Evolutionary conservation across 2,888 invertebrate genomes (phyloP), one percentile per base, ranked within the genome.

Genomic region (Tyria jacobaeae): DNA sequence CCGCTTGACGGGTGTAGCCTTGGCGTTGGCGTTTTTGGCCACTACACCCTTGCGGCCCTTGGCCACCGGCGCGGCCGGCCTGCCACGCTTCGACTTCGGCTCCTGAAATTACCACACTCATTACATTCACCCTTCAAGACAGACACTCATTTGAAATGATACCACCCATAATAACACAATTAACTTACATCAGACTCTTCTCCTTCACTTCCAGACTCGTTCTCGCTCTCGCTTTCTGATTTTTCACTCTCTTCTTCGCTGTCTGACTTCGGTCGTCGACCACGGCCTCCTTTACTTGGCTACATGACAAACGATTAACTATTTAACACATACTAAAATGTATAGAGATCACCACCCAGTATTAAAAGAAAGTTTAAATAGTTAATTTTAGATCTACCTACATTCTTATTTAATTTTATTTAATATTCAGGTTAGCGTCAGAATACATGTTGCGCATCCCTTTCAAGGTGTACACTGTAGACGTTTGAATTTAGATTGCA

Each of bases 191-290:
- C 94, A 15, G 94, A 94, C 71, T 94, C 94, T 61, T 93, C 93
- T 10, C 84, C 94, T 48, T 94, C 94, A 79, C 93, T 93, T 62
- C 80, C 94, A 12, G 93, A 93, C 73, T 90, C 93, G 53, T 85
- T 86, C 52, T 93, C 92, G 65, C 90, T 92, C 70, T 92, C 93
- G 57, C 92, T 93, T 80, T 94, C 93, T 2, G 93, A 93, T 77
- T 92, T 92, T 57, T 94, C 94, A 58, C 94, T 93, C 73, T 94
- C 94, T 57, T 94, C 94, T 35, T 94, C 94, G 54, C 94, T 94
- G 63, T 94, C 94, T 0, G 94, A 92, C 71, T 86, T 89, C 47
- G 91, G 91, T 60, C 87, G 86, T 51, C 86, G 84, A 4, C 92
- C 91, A 66, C 93, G 89, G 1, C 89, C 88, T 69, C 68, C 48